Percentiles rank a stretch among this genome's conserved stretches.
phyloP scores from a whole-genome alignment of 2,888 invertebrate genomes.

The Melieria omissa region DNA sequence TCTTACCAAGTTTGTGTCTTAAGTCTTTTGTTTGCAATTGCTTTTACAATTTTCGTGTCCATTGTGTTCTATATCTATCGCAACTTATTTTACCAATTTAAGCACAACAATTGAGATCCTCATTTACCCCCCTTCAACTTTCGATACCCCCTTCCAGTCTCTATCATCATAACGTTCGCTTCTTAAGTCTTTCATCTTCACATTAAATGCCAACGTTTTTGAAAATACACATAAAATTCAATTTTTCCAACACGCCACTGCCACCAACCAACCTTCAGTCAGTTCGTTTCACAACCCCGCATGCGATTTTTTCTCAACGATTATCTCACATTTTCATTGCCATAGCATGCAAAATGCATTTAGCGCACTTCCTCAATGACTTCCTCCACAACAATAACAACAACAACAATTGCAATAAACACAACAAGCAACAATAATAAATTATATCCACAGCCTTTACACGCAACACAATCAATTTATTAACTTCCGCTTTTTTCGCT shows the following conservation, averaged over 20 bases:
- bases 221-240: too few relatives aligned
- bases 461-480: constrained; percentile 35
- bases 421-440: constrained; percentile 21
- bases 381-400: constrained; percentile 13
- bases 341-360: constrained; percentile 1
- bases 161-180: constrained; percentile 44
- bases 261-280: too few relatives aligned
- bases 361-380: constrained; percentile 32
- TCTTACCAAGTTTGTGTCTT: constrained; percentile 9
- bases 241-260: too few relatives aligned
- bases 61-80: not conserved
- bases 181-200: constrained; percentile 42
- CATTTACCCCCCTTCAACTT: not conserved
- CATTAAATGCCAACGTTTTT: not conserved
- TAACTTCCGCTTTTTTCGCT: constrained; percentile 37
- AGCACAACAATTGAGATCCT: not conserved
- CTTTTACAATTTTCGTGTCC: not conserved
- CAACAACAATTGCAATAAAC: constrained; percentile 1
- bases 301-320: too few relatives aligned
- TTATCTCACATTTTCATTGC: not conserved
- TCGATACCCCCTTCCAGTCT: not conserved
- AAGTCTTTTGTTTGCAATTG: not conserved
- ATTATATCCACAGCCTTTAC: constrained; percentile 17
- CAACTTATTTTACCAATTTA: not conserved
- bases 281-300: too few relatives aligned